A percentile compares a stretch with the other conserved stretches of the same genome.
These are phyloP conservation scores for Upupa epops DNA, from an alignment of 2,113 vertebrate species.

Conservation along the genomic window DNA sequence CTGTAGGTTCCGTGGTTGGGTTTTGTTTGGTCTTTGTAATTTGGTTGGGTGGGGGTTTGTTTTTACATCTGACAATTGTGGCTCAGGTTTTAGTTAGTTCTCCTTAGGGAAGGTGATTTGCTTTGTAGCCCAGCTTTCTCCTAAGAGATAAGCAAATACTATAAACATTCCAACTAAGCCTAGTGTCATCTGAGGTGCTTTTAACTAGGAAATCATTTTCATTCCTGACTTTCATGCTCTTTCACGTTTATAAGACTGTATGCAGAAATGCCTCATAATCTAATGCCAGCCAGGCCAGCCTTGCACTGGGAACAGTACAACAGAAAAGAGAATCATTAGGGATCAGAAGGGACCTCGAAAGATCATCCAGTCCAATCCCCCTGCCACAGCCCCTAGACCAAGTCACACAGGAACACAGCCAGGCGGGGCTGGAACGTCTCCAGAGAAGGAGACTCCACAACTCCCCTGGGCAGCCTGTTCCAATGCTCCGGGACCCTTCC, in stretches of 20 bases:
- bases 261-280: neutral
- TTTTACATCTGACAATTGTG: neutral
- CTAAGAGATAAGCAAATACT: constrained; percentile 34
- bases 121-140: neutral
- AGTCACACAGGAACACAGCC: too few species aligned
- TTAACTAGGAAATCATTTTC: constrained; percentile 37
- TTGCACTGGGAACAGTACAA: neutral
- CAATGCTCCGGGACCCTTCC: too few species aligned
- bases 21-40: neutral
- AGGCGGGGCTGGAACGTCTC: too few species aligned
- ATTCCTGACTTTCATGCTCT: constrained; percentile 29
- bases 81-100: neutral
- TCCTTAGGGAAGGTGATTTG: neutral
- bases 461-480: too few species aligned
- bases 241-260: neutral
- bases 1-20: neutral
- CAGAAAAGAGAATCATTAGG: neutral
- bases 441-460: too few species aligned
- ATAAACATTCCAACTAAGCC: constrained; percentile 48
- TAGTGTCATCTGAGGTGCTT: constrained; percentile 10
- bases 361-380: too few species aligned
- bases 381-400: too few species aligned
- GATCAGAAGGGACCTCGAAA: too few species aligned
- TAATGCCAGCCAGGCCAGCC: neutral
- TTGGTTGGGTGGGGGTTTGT: neutral